These are phyloP conservation scores for Polia nebulosa DNA, from an alignment of 2,888 invertebrate genomes.

Conservation along the genomic window DNA sequence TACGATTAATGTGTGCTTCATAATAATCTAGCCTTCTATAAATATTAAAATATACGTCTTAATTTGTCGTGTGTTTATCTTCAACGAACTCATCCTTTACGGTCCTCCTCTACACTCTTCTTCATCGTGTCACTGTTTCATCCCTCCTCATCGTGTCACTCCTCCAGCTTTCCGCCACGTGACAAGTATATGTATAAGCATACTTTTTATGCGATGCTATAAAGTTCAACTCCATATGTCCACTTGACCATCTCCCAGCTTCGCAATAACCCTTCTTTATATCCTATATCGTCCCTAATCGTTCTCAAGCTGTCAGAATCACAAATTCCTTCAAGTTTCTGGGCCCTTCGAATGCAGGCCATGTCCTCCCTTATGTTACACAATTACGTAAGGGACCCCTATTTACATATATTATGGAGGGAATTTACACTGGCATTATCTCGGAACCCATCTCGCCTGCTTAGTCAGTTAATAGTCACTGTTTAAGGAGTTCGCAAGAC, in stretches of 20 bases:
- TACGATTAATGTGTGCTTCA: no score
- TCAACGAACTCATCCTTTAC: no score
- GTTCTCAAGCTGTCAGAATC: conserved; percentile 14
- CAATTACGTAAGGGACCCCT: conserved; percentile 57
- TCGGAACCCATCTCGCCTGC: conserved; percentile 49
- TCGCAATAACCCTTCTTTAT: not conserved
- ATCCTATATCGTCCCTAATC: conserved; percentile 15
- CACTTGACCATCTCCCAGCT: no score
- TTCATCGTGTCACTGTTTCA: no score
- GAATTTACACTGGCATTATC: conserved; percentile 61
- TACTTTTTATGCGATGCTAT: no score
- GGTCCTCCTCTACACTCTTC: no score
- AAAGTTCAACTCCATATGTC: not conserved
- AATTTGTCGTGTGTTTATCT: no score
- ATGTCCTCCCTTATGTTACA: conserved; percentile 45
- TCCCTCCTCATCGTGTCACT: no score
- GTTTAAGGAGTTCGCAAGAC: conserved; percentile 26
- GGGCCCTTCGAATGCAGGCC: conserved; percentile 25
- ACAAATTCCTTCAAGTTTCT: conserved; percentile 29
- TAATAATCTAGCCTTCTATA: no score
- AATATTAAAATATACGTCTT: no score
- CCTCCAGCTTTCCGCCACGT: no score
- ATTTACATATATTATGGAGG: conserved; percentile 61
- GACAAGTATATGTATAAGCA: no score
- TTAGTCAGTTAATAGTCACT: conserved; percentile 57